Evolutionary conservation across 2,113 vertebrate species (phyloP).

Genomic region (Diglossa brunneiventris): DNA sequence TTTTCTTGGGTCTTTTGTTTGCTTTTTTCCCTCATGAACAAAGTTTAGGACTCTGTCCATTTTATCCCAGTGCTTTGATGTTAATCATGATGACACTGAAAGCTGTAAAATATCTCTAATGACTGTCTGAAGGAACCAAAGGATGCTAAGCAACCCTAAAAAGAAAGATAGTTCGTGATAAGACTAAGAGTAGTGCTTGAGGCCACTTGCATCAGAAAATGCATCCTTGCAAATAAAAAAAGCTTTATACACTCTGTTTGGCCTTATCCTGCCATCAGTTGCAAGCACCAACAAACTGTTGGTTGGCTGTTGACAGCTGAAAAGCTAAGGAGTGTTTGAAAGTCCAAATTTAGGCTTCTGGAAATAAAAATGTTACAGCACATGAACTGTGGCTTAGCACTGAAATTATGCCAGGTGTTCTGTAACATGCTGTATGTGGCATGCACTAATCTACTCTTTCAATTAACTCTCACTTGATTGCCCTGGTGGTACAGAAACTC

Average conservation of each 20-base stretch:
- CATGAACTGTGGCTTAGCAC: background rate
- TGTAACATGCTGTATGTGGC: too few relatives aligned
- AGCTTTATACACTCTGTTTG: background rate
- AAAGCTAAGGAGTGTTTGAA: background rate
- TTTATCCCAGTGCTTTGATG: too few relatives aligned
- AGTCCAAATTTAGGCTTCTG: background rate
- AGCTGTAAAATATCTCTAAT: background rate
- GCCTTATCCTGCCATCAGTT: background rate
- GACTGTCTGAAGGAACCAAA: background rate
- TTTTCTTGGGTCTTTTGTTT: background rate
- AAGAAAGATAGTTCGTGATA: background rate
- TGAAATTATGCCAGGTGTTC: background rate
- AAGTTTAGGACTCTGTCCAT: background rate
- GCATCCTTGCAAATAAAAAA: background rate
- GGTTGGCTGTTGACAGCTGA: background rate
- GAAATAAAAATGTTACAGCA: background rate
- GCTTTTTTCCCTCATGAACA: background rate
- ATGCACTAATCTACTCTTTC: background rate
- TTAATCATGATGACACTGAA: background rate
- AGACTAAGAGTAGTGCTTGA: background rate
- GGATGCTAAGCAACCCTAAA: accelerated
- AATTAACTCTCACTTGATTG: background rate
- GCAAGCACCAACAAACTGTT: background rate
- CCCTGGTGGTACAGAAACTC: background rate
- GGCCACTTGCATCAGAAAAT: background rate